A percentile compares a stretch with the other conserved stretches of the same genome.
Evolutionary conservation across 2,888 invertebrate species (phyloP).

Genomic region (Axea sp.): DNA sequence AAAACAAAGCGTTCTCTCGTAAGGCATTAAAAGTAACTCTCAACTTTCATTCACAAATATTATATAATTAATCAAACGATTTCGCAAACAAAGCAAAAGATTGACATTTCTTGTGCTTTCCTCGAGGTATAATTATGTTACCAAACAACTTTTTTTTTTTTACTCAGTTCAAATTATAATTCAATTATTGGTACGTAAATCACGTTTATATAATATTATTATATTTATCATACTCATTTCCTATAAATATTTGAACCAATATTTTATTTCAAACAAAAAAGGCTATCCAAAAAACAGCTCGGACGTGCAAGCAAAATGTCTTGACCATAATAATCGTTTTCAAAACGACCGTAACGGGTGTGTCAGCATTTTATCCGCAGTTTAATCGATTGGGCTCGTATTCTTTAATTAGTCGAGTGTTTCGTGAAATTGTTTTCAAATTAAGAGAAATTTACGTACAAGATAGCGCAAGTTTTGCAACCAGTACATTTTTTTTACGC

Average conservation of each 20-base stretch:
- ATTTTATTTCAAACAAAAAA: too few relatives aligned
- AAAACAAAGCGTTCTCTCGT: too few relatives aligned
- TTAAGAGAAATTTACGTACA: too few relatives aligned
- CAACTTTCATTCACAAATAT: conserved; percentile 35
- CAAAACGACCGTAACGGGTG: conserved; percentile 2
- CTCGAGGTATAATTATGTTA: conserved; percentile 32
- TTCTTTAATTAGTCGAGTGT: conserved; percentile 4
- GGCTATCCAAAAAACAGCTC: too few relatives aligned
- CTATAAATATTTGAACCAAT: too few relatives aligned
- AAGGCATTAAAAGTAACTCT: conserved; percentile 3
- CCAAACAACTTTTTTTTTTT: conserved; percentile 34
- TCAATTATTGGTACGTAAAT: conserved; percentile 7
- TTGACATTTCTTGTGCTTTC: conserved; percentile 38
- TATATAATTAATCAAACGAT: conserved; percentile 46
- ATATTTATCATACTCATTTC: too few relatives aligned
- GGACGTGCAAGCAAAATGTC: too few relatives aligned
- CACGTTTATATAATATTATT: conserved; percentile 1
- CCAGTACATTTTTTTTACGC: too few relatives aligned
- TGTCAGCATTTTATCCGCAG: conserved; percentile 12
- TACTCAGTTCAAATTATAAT: conserved; percentile 22
- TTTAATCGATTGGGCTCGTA: conserved; percentile 5
- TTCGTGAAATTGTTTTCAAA: conserved; percentile 1
- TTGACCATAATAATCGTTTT: too few relatives aligned
- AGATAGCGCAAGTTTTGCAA: too few relatives aligned
- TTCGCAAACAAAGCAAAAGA: conserved; percentile 34